Evolutionary conservation across 2,888 invertebrate genomes (phyloP), one percentile per base, ranked within the genome.

Genomic region (Pristionchus fissidentatus): DNA sequence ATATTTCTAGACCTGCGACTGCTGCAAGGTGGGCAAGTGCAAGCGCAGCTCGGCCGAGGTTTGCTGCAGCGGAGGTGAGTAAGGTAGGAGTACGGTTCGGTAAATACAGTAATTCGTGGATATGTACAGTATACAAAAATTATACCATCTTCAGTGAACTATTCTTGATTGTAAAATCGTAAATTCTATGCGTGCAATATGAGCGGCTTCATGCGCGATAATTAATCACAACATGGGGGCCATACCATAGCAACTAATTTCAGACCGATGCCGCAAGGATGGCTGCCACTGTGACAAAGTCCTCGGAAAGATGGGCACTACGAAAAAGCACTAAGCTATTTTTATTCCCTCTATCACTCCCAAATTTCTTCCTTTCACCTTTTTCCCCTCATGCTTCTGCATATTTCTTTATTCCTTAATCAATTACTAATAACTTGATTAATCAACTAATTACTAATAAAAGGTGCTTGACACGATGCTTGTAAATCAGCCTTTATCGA

Each of bases 21-120:
- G 79, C 79, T 79, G 79, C 57, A 79, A 57, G 13, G 41, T 26
- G 79, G 57, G 57, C 4, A 79, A 29, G n/a, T 79, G 79, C 57
- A 57, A 41, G 7, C 22, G 41, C 29, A 57, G 35, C 13, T 55
- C 55, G 5, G 57, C 55, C 19, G 38, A 38, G 19, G 35, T 57
- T 4, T 52, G 57, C 26, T 79, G 79, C 41, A 38, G 15, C 4
- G 57, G 55, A 43, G 75, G 75, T 75, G 5, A 75, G 49, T n/a
- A n/a, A 55, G 22, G 35, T 10, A 19, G 62, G 15, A 29, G 62
- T 49, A 49, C 49, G 49, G 49, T 49, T n/a, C n/a, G 49, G 19
- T 49, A 10, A 49, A 15, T 49, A 49, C 8, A n/a, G 19, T 60
- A n/a, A n/a, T 26, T 15, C 8, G 8, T 60, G n/a, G 19, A 60